phyloP scores from a whole-genome alignment of 2,797 vertebrate species.

The Cyclopterus lumpus region DNA sequence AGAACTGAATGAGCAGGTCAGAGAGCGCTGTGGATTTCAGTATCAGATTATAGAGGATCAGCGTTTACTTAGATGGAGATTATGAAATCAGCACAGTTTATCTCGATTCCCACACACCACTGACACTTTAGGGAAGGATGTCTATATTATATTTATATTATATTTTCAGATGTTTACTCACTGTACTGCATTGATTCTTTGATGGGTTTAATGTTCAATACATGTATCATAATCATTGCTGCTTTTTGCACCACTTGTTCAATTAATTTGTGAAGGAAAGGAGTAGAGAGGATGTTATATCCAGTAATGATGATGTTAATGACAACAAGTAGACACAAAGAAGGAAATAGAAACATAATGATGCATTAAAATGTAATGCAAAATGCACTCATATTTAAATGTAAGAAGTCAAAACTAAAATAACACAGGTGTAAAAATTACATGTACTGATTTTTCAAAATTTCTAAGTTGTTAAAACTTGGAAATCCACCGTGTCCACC shows the following conservation, averaged over 20 bases:
- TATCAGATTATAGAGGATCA: slow-evolving; percentile 78
- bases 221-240: background rate
- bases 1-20: slow-evolving; percentile 48
- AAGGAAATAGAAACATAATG: slow-evolving; percentile 5
- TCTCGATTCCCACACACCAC: slow-evolving; percentile 36
- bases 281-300: slow-evolving; percentile 2
- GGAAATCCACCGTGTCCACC: background rate
- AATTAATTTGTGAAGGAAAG: slow-evolving; percentile 3
- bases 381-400: background rate
- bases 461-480: background rate
- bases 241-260: background rate
- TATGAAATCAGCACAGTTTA: slow-evolving; percentile 59
- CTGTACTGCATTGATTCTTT: background rate
- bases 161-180: background rate
- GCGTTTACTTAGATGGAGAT: slow-evolving; percentile 69
- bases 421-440: background rate
- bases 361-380: background rate
- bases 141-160: slow-evolving; percentile 1
- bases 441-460: background rate
- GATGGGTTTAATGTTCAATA: slow-evolving; percentile 17
- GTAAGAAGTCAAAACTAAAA: background rate
- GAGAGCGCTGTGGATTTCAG: slow-evolving; percentile 59
- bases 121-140: slow-evolving; percentile 45
- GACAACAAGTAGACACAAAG: slow-evolving; percentile 14
- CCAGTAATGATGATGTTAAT: background rate